Base-by-base conservation (phyloP, 2,113 vertebrate species). In the Xiphias gladius region DNA sequence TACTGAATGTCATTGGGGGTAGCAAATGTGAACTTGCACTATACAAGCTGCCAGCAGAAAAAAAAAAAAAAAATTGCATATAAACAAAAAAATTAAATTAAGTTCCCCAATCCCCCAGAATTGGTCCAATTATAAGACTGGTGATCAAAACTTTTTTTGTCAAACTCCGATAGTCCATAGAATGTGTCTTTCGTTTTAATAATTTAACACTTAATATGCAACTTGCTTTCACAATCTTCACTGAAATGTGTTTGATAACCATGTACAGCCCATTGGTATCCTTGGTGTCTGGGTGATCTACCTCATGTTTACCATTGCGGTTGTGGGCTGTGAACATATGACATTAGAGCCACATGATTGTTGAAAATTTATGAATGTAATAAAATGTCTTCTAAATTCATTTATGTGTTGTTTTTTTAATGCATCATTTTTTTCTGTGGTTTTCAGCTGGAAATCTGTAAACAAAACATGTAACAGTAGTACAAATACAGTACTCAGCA, bases 281-380 rank as follows among this genome's bases (percentile, higher is more conserved):
- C 93, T 93, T 93, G 94, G 96, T 95, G 95, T 95, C 95, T 95
- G 95, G 94, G 95, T 95, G 80, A 94, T 96, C 97, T 99, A 99
- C 97, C 98, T 99, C 98, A 97, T 94, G 91, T 95, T 96, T 91
- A 82, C 87, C 82, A 79, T 93, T 93, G 80, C 83, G 86, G 82
- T 87, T 89, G 89, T 79, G 66, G 87, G 84, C 89, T 92, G 91
- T 94, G 89, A 92, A 91, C 86, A 89, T 89, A 83, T 87, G 87
- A 89, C 81, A 85, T 92, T 87, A 74, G 83, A 92, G 91, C 83
- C 77, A 88, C 90, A 79, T 84, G 87, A 73, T 90, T 90, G 88
- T 92, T 91, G 68, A 72, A 89, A 93, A 91, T 87, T 17, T 86
- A 88, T 94, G 91, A 95, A 95, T 94, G 94, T 95, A 95, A 91